Evolutionary conservation across 2,797 vertebrate species (phyloP), one percentile per base, ranked within the genome.

Genomic region (Halcyon badia): DNA sequence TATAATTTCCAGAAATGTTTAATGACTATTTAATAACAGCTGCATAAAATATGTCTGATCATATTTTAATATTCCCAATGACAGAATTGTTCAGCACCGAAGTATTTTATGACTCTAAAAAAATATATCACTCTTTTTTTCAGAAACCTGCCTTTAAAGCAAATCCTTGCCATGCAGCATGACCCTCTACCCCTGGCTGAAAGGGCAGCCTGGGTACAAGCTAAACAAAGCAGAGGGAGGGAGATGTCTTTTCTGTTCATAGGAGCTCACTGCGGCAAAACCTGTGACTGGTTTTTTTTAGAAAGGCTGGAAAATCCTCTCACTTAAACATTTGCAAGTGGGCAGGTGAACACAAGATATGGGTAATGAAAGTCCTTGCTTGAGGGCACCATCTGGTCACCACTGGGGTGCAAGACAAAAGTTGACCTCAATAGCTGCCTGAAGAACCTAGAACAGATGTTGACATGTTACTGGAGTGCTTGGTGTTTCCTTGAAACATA

Each of bases 11-110:
- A 91, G 82, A 85, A 94, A 92, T 91, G 54, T 37, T 91, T 81
- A 94, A 96, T 96, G 92, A 62, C 76, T 91, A 72, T 88, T 94
- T 96, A 94, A 96, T 89, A 95, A 94, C 72, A 92, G 79, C 65
- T 93, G 69, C 76, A 94, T 94, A 94, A 94, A 94, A 94, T 80
- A 89, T 65, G 46, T 91, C 68, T 56, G 46, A 83, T 91, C 82
- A 37, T 76, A 58, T 94, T 95, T 94, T 96, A 92, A 79, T 94
- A 86, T 80, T 70, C n/a, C 33, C 10, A 70, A 4, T 76, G 66
- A 90, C 75, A 94, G 73, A 88, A 84, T 20, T 44, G 16, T 79
- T 82, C 85, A 65, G 31, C 21, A 2, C 42, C 69, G 7, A 90
- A 87, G 31, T 60, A 90, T 72, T 78, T 88, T 31, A 65, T 41